Evolutionary conservation across 1,140 invertebrate genomes (phyloP).

Genomic region (Papilio helenus): DNA sequence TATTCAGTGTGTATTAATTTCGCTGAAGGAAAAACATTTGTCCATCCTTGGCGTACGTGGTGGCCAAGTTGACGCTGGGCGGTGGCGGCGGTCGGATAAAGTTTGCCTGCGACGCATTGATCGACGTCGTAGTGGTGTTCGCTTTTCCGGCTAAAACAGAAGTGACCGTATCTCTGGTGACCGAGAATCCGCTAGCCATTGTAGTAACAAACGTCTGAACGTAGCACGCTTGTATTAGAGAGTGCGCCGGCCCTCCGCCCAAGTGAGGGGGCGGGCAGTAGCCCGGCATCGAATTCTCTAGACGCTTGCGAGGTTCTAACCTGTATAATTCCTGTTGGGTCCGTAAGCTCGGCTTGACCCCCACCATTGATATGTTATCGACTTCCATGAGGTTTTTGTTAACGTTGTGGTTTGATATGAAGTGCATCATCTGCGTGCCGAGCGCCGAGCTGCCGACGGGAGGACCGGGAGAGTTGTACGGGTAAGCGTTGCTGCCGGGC

Average conservation of each 20-base stretch:
- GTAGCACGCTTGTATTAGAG: slow-evolving; percentile 72
- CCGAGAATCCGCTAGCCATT: slow-evolving; percentile 89
- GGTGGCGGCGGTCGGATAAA: slow-evolving; percentile 74
- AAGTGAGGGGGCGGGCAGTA: slow-evolving; percentile 78
- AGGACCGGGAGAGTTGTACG: slow-evolving; percentile 75
- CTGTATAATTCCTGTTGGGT: slow-evolving; percentile 61
- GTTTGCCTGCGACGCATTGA: slow-evolving; percentile 85
- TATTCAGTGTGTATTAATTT: no score
- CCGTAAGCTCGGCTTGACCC: slow-evolving; percentile 68
- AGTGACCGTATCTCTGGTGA: slow-evolving; percentile 90
- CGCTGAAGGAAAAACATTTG: no score
- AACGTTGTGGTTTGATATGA: slow-evolving; percentile 79
- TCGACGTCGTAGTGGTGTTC: slow-evolving; percentile 89
- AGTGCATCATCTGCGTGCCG: slow-evolving; percentile 77
- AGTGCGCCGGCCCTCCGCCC: slow-evolving; percentile 67
- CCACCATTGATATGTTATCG: slow-evolving; percentile 80
- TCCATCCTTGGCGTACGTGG: slow-evolving; percentile 73
- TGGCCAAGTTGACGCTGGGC: slow-evolving; percentile 81
- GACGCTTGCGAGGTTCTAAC: slow-evolving; percentile 59
- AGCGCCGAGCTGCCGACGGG: slow-evolving; percentile 59
- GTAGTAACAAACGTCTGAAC: slow-evolving; percentile 85
- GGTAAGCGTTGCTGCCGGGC: slow-evolving; percentile 58
- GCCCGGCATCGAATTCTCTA: slow-evolving; percentile 76
- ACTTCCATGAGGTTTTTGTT: slow-evolving; percentile 81
- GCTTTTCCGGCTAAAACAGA: slow-evolving; percentile 89